Base-by-base conservation (phyloP, 1,140 invertebrate genomes). In the Neelides sp. region DNA sequence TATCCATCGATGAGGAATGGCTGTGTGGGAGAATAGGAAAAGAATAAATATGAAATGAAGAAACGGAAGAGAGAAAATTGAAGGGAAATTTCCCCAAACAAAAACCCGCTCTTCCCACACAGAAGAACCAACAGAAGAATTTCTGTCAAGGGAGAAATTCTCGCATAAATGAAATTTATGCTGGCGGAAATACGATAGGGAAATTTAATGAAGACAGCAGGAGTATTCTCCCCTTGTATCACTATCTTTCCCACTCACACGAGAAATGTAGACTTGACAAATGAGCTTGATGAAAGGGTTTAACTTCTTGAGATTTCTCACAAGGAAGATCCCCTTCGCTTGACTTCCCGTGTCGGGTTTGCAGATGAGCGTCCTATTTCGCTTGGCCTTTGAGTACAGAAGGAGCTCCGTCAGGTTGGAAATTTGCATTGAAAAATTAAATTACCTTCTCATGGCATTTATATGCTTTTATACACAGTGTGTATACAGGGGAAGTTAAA, bases 1-100 rank as follows among this genome's bases (percentile, higher is more conserved):
- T 85, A 94, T 15, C 88, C 89, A 71, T 98, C 90, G 27, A 97
- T 86, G 3, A 95, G 73, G 61, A 87, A 89, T 0, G 84, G 84
- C 69, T 79, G 26, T 10, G 17, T 13, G 19, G 19, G 17, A 19
- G 19, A 49, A 36, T 32, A 10, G 28, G 35, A 23, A 37, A 15
- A 44, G 12, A 17, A 24, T 22, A 24, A 48, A 36, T n/a, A n/a
- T n/a, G n/a, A n/a, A n/a, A n/a, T n/a, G n/a, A n/a, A n/a, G n/a
- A n/a, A n/a, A n/a, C n/a, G n/a, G n/a, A n/a, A n/a, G n/a, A n/a
- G n/a, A 36, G 8, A 36, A 3, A 22, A 48, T 35, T 35, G 5
- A 39, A n/a, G 23, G 7, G 32, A 3, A 28, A 13, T 45, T 8
- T 24, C 20, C n/a, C n/a, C n/a, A n/a, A n/a, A n/a, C n/a, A n/a